phyloP scores from a whole-genome alignment of 2,888 invertebrate genomes.

The Raillietiella orientalis region DNA sequence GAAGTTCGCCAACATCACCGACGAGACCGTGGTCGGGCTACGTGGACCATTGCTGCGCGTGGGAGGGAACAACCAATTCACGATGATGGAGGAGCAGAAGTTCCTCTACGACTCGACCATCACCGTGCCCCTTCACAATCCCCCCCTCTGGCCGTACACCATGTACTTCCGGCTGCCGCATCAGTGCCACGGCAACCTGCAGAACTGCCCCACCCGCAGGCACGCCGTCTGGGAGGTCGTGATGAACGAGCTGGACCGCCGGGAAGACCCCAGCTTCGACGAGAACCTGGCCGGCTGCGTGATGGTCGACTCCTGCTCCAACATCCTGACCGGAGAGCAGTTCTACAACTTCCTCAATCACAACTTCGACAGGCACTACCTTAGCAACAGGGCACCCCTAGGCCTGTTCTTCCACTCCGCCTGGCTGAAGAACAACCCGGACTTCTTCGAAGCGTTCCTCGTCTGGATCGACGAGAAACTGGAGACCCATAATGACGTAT shows the following conservation, averaged over 20 bases:
- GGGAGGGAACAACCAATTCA: slow-evolving; percentile 82
- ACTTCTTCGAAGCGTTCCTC: slow-evolving; percentile 63
- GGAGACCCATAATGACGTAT: slow-evolving; percentile 55
- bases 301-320: slow-evolving; percentile 82
- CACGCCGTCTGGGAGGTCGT: slow-evolving; percentile 92
- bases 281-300: slow-evolving; percentile 42
- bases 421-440: slow-evolving; percentile 71
- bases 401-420: slow-evolving; percentile 79
- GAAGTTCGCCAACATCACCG: slow-evolving; percentile 59
- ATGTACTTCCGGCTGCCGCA: slow-evolving; percentile 93
- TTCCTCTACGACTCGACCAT: slow-evolving; percentile 87
- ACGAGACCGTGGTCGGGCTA: slow-evolving; percentile 66
- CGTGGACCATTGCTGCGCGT: slow-evolving; percentile 64
- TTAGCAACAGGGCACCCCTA: slow-evolving; percentile 56
- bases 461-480: slow-evolving; percentile 74
- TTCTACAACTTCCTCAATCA: slow-evolving; percentile 79
- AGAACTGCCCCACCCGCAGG: slow-evolving; percentile 62
- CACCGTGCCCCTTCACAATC: slow-evolving; percentile 59
- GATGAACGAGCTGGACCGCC: slow-evolving; percentile 66
- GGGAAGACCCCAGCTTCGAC: slow-evolving; percentile 62
- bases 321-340: slow-evolving; percentile 63
- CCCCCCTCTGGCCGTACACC: slow-evolving; percentile 90
- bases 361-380: slow-evolving; percentile 70
- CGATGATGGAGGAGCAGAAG: slow-evolving; percentile 87
- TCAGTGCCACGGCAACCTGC: slow-evolving; percentile 65